Percentiles rank a stretch among this genome's conserved stretches.
These are phyloP conservation scores for Epizoanthus ramosus DNA, from an alignment of 92 coral and sea anemone species.

Conservation along the genomic window DNA sequence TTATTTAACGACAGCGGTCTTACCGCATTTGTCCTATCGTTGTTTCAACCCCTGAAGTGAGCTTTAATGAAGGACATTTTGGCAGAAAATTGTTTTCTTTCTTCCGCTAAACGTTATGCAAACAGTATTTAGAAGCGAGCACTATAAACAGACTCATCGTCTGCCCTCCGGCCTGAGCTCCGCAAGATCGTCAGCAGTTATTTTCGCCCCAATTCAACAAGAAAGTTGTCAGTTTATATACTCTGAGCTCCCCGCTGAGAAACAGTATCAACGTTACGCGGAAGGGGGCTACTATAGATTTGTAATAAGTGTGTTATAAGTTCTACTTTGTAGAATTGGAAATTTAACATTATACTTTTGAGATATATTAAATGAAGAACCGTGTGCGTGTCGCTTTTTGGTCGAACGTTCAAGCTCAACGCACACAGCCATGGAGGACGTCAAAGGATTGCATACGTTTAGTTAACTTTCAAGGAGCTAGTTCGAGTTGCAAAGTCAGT, in stretches of 20 bases:
- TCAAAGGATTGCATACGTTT: neutral
- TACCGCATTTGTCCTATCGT: conserved; percentile 13
- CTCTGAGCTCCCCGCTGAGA: conserved; percentile 28
- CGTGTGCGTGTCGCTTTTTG: neutral
- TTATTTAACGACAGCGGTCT: conserved; percentile 22
- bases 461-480: neutral
- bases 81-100: conserved; percentile 46
- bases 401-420: conserved; percentile 5
- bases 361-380: neutral
- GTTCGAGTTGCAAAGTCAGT: neutral
- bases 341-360: neutral
- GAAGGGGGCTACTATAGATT: conserved; percentile 1
- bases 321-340: neutral
- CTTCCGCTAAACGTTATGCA: conserved; percentile 51
- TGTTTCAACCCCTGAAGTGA: conserved; percentile 43
- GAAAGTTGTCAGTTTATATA: neutral
- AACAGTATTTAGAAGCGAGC: conserved; percentile 33
- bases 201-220: conserved; percentile 28
- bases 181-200: conserved; percentile 12
- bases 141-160: neutral
- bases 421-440: neutral
- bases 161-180: conserved; percentile 34
- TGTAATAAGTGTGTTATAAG: neutral
- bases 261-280: conserved; percentile 24
- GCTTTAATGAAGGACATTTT: conserved; percentile 43